Percentiles rank a stretch among this genome's conserved stretches.
Conservation (phyloP, 2,888 invertebrate species). For the Alcis repandata region DNA sequence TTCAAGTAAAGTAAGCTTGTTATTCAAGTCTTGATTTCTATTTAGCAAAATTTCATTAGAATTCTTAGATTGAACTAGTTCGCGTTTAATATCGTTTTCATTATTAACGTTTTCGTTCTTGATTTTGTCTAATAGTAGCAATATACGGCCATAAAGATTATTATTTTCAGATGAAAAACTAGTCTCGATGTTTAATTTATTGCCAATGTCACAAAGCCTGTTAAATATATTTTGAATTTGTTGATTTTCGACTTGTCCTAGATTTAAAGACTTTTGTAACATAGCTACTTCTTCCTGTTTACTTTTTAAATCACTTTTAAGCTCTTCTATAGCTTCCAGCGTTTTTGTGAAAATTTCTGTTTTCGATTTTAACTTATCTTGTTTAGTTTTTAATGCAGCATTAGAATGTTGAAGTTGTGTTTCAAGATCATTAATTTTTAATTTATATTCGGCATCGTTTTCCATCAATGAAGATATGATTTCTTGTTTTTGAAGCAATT, state of each 20-base stretch:
- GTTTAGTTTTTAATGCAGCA: conserved; percentile 47
- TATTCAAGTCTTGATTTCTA: conserved; percentile 35
- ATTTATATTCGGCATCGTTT: conserved; percentile 38
- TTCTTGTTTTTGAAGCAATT: conserved; percentile 41
- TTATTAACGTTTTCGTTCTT: conserved; percentile 41
- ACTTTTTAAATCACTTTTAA: conserved; percentile 49
- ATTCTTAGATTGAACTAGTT: conserved; percentile 39
- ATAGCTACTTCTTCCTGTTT: conserved; percentile 47
- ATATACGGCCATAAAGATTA: conserved; percentile 51
- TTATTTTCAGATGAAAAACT: conserved; percentile 33
- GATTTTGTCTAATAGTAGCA: conserved; percentile 61
- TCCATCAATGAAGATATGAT: conserved; percentile 45
- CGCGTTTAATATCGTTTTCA: background rate
- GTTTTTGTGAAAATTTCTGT: conserved; percentile 44
- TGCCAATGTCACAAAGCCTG: conserved; percentile 52
- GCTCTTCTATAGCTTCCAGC: conserved; percentile 38
- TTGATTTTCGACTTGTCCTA: conserved; percentile 47
- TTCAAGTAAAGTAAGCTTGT: conserved; percentile 51
- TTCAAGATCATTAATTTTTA: conserved; percentile 42
- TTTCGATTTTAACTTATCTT: conserved; percentile 50
- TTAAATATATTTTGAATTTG: conserved; percentile 56
- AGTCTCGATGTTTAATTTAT: conserved; percentile 52
- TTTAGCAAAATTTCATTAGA: background rate
- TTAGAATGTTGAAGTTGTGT: conserved; percentile 40
- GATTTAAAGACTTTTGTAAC: conserved; percentile 41